Conservation (phyloP, 2,888 invertebrate species). For the Noctua fimbriata region DNA sequence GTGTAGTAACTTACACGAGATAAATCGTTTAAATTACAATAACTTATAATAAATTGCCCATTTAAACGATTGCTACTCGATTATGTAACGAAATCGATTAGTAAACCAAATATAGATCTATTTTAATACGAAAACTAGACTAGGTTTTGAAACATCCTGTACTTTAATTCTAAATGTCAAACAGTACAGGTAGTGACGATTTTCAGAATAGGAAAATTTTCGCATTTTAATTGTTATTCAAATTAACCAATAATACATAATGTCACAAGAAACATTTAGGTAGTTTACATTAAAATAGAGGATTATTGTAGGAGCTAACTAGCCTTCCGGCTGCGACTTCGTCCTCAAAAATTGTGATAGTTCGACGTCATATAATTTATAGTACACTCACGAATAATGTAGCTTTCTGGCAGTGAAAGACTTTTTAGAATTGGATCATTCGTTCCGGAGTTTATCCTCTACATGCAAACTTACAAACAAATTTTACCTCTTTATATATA, state of each 20-base stretch:
- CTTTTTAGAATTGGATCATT: too few relatives aligned
- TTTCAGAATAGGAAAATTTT: conserved; percentile 39
- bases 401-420: too few relatives aligned
- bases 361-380: too few relatives aligned
- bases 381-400: too few relatives aligned
- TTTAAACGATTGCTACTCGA: conserved; percentile 26
- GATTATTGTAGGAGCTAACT: not conserved
- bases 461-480: too few relatives aligned
- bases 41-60: conserved; percentile 49
- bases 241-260: not conserved
- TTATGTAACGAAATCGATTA: conserved; percentile 51
- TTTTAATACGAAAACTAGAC: conserved; percentile 31
- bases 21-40: conserved; percentile 51
- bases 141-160: conserved; percentile 43
- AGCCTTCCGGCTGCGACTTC: too few relatives aligned
- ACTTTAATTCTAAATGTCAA: conserved; percentile 49
- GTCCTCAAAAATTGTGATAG: too few relatives aligned
- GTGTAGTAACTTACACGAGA: conserved; percentile 45
- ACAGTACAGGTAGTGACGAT: conserved; percentile 38
- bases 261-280: not conserved
- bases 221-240: conserved; percentile 14
- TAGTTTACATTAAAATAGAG: conserved; percentile 1
- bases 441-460: too few relatives aligned
- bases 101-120: conserved; percentile 51
- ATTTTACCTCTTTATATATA: too few relatives aligned